These are phyloP conservation scores for Pollenia griseotomentosa DNA, from an alignment of 2,888 invertebrate species.

Conservation along the genomic window DNA sequence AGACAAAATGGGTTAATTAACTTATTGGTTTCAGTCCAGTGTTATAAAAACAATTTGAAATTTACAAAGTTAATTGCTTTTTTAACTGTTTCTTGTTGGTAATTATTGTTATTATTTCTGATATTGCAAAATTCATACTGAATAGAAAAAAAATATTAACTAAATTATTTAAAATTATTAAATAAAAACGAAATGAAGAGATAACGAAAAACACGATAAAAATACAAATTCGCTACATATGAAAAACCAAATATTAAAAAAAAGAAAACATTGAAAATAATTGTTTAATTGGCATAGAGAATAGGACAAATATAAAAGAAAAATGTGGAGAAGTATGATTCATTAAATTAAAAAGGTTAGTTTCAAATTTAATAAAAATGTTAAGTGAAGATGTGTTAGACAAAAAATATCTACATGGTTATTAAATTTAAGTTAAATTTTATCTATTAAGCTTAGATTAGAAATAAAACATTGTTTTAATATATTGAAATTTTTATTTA, in stretches of 20 bases:
- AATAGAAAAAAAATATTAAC: constrained; percentile 1
- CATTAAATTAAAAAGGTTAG: constrained; percentile 5
- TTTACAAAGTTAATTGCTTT: constrained; percentile 27
- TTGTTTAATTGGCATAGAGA: constrained; percentile 1
- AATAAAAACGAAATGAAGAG: constrained; percentile 5
- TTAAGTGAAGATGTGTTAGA: too few species aligned
- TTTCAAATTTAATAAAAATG: not conserved
- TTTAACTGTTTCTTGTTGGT: constrained; percentile 25
- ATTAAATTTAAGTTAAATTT: too few species aligned
- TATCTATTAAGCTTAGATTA: too few species aligned
- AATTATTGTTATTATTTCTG: constrained; percentile 42
- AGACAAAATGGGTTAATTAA: constrained; percentile 8
- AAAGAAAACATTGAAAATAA: constrained; percentile 19
- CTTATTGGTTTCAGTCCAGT: constrained; percentile 5
- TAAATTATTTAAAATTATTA: not conserved
- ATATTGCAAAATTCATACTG: constrained; percentile 45
- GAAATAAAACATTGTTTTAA: too few species aligned
- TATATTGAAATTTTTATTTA: too few species aligned
- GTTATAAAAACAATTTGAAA: not conserved
- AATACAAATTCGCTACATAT: not conserved
- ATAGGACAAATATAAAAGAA: not conserved
- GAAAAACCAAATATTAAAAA: constrained; percentile 4
- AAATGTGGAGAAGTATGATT: constrained; percentile 20
- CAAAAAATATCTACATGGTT: too few species aligned
- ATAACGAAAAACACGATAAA: constrained; percentile 46